Evolutionary conservation across 2,797 vertebrate genomes (phyloP), one percentile per base, ranked within the genome.

Genomic region (Microctenopoma steveboyesi): DNA sequence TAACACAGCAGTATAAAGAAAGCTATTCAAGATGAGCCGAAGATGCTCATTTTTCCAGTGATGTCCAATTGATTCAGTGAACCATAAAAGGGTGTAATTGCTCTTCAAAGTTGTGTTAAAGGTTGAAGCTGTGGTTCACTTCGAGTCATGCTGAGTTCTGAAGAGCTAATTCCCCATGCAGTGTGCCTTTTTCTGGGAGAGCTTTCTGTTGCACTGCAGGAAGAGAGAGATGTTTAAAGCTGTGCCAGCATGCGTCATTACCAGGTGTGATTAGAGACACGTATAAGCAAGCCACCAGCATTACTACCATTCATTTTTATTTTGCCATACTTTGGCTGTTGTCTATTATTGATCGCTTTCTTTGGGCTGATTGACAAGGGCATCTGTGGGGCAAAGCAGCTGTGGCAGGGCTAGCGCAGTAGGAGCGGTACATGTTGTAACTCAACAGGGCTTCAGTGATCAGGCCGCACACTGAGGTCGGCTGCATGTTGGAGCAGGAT

Each of bases 91-190:
- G 64, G 53, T 75, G 69, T 76, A 74, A 86, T 74, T 66, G 73
- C 75, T 86, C 78, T 86, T 89, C 74, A 86, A 85, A 88, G 76
- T 71, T 64, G 49, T 76, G 68, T 53, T 79, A 86, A 90, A 88
- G 74, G 80, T 85, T 74, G 67, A 65, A 55, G 59, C 76, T 54
- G 57, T 49, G 79, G 69, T 86, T 86, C 66, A 45, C 73, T 62
- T 75, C 3, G 7, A 76, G 68, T 72, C 86, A 56, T 71, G 70
- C 84, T 81, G 84, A 74, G 76, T 85, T 85, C 64, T 84, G 70
- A 74, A 74, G 64, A 68, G 61, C 63, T 73, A 63, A 74, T 77
- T 74, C 70, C 58, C 64, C 46, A 46, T 74, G 69, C 68, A 53
- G 76, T 55, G 70, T 80, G 64, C 57, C 60, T 79, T 83, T 22